phyloP scores from a whole-genome alignment of 1,140 invertebrate genomes.

The Lethrus apterus region DNA sequence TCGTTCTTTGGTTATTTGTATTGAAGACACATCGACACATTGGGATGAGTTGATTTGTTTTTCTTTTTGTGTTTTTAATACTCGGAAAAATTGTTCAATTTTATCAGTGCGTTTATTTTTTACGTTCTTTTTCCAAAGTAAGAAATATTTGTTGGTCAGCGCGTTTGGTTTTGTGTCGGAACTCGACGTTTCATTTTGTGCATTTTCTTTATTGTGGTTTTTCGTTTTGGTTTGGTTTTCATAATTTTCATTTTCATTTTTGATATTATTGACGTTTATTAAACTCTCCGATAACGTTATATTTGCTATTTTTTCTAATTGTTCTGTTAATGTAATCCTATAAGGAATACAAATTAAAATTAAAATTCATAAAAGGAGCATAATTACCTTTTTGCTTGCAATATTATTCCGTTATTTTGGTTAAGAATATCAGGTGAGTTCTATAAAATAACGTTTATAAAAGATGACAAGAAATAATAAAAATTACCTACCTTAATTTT shows the following conservation, averaged over 20 bases:
- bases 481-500: too few species aligned
- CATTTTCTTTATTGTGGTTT: neutral
- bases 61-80: constrained; percentile 7
- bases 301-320: constrained; percentile 20
- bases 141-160: constrained; percentile 11
- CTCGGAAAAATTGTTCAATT: constrained; percentile 14
- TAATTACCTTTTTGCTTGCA: neutral
- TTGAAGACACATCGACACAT: neutral
- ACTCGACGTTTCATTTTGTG: neutral
- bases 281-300: constrained; percentile 12
- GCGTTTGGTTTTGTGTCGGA: neutral
- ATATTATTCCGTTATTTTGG: too few species aligned
- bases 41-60: neutral
- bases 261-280: too few species aligned
- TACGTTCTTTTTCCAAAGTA: constrained; percentile 5
- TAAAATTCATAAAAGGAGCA: neutral
- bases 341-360: constrained; percentile 3
- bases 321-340: constrained; percentile 18
- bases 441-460: too few species aligned
- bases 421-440: too few species aligned
- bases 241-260: too few species aligned
- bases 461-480: too few species aligned
- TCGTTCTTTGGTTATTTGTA: constrained; percentile 15
- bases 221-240: neutral
- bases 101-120: constrained; percentile 3